These are phyloP conservation scores for Pachyramphus minor DNA, from an alignment of 2,113 vertebrate species.

Conservation along the genomic window DNA sequence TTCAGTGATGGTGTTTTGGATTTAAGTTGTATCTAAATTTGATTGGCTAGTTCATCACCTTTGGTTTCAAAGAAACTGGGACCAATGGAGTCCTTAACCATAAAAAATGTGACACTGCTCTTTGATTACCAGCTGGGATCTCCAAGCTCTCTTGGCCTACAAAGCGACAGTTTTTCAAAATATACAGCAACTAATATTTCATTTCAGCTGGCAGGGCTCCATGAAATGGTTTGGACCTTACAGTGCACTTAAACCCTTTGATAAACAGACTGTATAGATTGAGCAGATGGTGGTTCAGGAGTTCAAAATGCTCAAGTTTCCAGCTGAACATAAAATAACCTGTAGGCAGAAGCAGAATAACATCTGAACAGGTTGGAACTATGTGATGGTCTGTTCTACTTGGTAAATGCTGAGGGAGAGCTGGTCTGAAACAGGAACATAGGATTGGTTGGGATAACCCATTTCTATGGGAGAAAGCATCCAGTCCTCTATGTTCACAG, in stretches of 20 bases:
- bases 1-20: background rate
- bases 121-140: slow-evolving; percentile 31
- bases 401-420: background rate
- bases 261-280: slow-evolving; percentile 45
- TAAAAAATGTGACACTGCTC: slow-evolving; percentile 40
- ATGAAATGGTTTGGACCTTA: slow-evolving; percentile 46
- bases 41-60: slow-evolving; percentile 25
- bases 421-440: background rate
- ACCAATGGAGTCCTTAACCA: slow-evolving; percentile 2
- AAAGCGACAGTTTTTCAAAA: slow-evolving; percentile 54
- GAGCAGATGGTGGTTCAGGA: slow-evolving; percentile 51
- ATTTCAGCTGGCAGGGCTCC: slow-evolving; percentile 47
- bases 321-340: slow-evolving; percentile 49
- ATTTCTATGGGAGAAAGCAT: background rate
- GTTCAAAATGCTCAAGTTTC: slow-evolving; percentile 40
- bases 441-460: background rate
- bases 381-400: background rate
- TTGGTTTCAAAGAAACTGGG: background rate
- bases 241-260: slow-evolving; percentile 24
- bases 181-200: slow-evolving; percentile 56
- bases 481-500: background rate
- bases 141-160: slow-evolving; percentile 25
- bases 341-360: slow-evolving; percentile 52
- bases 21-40: slow-evolving; percentile 37
- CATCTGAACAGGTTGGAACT: slow-evolving; percentile 53